These are phyloP conservation scores for Popillia japonica DNA, from an alignment of 1,140 invertebrate genomes.

Conservation along the genomic window DNA sequence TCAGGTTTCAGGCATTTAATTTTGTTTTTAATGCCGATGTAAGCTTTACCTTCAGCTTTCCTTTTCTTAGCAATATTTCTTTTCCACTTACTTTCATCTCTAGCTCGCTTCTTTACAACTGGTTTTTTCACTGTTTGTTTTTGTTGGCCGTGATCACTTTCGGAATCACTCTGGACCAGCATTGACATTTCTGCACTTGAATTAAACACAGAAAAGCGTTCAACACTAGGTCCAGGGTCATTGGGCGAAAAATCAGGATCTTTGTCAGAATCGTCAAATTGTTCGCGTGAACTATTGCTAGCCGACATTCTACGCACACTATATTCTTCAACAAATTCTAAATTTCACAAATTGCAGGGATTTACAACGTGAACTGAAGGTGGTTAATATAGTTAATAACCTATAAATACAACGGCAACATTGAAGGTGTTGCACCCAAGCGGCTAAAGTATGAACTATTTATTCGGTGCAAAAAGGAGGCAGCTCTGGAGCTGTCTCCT, in stretches of 20 bases:
- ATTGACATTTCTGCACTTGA: too few relatives aligned
- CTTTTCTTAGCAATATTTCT: constrained; percentile 42
- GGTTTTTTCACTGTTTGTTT: constrained; percentile 10
- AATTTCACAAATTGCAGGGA: constrained; percentile 36
- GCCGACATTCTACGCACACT: constrained; percentile 36
- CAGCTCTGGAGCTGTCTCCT: constrained; percentile 27
- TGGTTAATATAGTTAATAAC: constrained; percentile 13
- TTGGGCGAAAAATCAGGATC: constrained; percentile 28
- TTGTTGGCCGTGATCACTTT: constrained; percentile 36
- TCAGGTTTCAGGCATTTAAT: constrained; percentile 26
- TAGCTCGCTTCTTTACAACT: constrained; percentile 33
- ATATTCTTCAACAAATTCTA: constrained; percentile 36
- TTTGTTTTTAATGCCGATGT: neutral
- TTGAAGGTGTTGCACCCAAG: neutral
- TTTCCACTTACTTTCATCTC: constrained; percentile 36
- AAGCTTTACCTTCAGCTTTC: constrained; percentile 37
- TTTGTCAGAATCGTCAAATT: constrained; percentile 26
- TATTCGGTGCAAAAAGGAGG: constrained; percentile 24
- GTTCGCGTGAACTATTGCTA: constrained; percentile 27
- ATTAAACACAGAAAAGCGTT: too few relatives aligned
- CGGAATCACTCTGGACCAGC: constrained; percentile 32
- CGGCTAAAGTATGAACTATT: constrained; percentile 35
- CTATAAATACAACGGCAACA: neutral
- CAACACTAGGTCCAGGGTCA: neutral
- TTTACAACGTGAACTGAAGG: constrained; percentile 34